Percentiles rank a stretch among this genome's conserved stretches.
Evolutionary conservation across 1,140 invertebrate species (phyloP).

Genomic region (Camponotus pennsylvanicus): DNA sequence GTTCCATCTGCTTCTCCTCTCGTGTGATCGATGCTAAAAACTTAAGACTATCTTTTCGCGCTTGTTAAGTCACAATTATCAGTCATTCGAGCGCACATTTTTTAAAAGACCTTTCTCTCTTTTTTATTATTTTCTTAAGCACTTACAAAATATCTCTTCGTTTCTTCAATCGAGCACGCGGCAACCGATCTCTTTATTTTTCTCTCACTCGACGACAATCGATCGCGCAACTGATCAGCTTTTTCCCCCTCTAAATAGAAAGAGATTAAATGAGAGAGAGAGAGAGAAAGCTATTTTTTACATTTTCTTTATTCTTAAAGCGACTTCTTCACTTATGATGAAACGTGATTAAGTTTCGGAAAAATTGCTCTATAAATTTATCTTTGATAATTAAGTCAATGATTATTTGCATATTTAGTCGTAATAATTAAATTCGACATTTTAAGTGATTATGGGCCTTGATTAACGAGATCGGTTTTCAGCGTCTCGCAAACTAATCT

Average conservation of each 20-base stretch:
- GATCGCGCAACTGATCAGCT: not conserved
- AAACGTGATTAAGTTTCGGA: not conserved
- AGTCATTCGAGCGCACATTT: conserved; percentile 48
- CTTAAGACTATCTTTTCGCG: conserved; percentile 42
- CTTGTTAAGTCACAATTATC: conserved; percentile 57
- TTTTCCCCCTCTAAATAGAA: not conserved
- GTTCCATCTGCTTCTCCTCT: conserved; percentile 4
- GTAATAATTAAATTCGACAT: not conserved
- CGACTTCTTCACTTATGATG: not conserved
- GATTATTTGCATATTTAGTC: not conserved
- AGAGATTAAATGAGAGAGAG: too few species aligned
- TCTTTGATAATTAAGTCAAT: not conserved
- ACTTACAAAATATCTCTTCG: conserved; percentile 51
- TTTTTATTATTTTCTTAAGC: conserved; percentile 32
- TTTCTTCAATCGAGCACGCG: conserved; percentile 22
- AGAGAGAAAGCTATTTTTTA: not conserved
- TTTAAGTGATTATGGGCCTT: not conserved
- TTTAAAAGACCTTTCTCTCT: conserved; percentile 15
- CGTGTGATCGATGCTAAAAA: conserved; percentile 41
- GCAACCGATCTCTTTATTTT: conserved; percentile 31
- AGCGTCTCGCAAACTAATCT: conserved; percentile 1
- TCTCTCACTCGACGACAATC: not conserved
- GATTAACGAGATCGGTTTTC: conserved; percentile 19
- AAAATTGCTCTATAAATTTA: not conserved
- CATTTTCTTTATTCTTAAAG: not conserved